phyloP scores from a whole-genome alignment of 2,113 vertebrate species.

The Cynopterus brachyotis region DNA sequence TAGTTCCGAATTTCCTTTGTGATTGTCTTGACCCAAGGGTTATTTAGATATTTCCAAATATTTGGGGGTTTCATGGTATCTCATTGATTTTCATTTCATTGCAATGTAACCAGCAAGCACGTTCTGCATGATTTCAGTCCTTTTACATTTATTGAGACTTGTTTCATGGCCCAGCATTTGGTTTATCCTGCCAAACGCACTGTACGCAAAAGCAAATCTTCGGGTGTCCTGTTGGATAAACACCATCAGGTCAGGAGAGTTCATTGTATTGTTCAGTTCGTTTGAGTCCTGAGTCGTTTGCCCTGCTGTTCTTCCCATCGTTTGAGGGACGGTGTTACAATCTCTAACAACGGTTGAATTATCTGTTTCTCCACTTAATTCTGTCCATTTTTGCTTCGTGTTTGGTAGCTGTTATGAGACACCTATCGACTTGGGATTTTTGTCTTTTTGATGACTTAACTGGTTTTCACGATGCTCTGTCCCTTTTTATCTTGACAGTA shows the following conservation, averaged over 20 bases:
- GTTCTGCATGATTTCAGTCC: not conserved
- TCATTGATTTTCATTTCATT: not conserved
- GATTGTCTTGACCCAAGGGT: not conserved
- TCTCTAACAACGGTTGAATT: not conserved
- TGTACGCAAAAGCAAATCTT: no score
- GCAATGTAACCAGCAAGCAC: not conserved
- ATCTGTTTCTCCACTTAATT: not conserved
- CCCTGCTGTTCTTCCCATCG: no score
- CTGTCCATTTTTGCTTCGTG: not conserved
- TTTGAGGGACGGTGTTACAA: not conserved
- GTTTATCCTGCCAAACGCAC: not conserved
- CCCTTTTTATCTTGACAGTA: not conserved
- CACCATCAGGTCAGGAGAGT: not conserved
- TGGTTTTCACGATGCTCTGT: not conserved
- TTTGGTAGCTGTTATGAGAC: not conserved
- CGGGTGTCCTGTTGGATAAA: not conserved
- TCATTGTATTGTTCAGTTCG: fast-evolving
- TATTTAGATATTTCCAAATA: not conserved
- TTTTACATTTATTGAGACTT: not conserved
- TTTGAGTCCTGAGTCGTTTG: not conserved
- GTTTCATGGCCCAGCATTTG: not conserved
- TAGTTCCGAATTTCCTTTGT: not conserved
- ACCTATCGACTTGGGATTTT: not conserved
- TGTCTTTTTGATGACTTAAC: not conserved
- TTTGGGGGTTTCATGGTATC: not conserved